These are phyloP conservation scores for Microctenopoma stevenorrisi DNA, from an alignment of 2,797 vertebrate genomes.

Conservation along the genomic window DNA sequence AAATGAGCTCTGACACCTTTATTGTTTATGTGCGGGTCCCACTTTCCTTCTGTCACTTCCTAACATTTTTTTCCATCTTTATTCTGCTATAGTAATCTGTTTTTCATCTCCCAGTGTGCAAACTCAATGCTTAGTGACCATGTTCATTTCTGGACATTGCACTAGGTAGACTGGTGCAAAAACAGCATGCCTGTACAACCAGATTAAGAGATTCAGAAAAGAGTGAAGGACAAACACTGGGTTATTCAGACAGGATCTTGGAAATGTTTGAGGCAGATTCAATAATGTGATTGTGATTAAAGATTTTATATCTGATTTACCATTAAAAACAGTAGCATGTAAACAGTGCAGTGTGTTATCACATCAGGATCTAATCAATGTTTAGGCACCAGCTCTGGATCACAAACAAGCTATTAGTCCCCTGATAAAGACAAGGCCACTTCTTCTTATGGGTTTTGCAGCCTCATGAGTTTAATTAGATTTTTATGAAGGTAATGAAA, in stretches of 20 bases:
- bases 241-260: constrained; percentile 4
- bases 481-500: background rate
- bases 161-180: background rate
- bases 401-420: constrained; percentile 32
- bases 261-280: background rate
- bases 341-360: constrained; percentile 16
- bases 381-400: constrained; percentile 29
- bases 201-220: background rate
- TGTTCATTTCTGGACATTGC: constrained; percentile 9
- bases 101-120: constrained; percentile 16
- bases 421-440: constrained; percentile 12
- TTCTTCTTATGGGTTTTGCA: constrained; percentile 10
- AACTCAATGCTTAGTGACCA: constrained; percentile 8
- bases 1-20: constrained; percentile 44
- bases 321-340: constrained; percentile 6
- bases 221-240: background rate
- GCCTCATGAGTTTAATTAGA: constrained; percentile 1
- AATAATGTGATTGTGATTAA: constrained; percentile 9
- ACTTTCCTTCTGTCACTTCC: constrained; percentile 47
- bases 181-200: background rate
- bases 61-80: constrained; percentile 35
- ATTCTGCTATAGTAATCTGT: constrained; percentile 26
- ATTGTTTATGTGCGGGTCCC: constrained; percentile 25
- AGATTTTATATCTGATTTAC: background rate
- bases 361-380: constrained; percentile 24